phyloP scores from a whole-genome alignment of 2,797 vertebrate species.

The Echeneis naucrates region DNA sequence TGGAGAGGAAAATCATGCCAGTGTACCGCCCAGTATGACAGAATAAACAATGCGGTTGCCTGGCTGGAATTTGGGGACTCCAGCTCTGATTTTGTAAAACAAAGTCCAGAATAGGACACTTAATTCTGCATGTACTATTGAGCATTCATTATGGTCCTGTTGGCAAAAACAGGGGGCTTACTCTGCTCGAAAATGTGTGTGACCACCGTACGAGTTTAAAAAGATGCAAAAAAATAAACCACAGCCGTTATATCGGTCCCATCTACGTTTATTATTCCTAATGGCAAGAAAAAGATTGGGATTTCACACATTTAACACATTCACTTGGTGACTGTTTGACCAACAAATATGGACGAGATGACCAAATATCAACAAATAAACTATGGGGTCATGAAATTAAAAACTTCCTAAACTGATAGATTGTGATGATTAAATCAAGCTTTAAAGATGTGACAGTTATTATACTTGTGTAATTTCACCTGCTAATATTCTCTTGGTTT shows the following conservation, averaged over 20 bases:
- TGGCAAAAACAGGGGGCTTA: constrained; percentile 15
- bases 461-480: no score
- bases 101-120: background rate
- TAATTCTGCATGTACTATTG: constrained; percentile 5
- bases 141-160: constrained; percentile 18
- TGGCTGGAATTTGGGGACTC: background rate
- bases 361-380: constrained; percentile 14
- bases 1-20: constrained; percentile 8
- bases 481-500: no score
- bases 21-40: background rate
- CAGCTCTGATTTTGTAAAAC: background rate
- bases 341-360: constrained; percentile 13
- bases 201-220: background rate
- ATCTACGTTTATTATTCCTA: background rate
- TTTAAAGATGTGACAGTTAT: no score
- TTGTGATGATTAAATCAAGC: background rate
- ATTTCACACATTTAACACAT: background rate
- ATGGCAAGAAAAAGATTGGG: background rate
- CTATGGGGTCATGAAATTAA: background rate
- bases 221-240: background rate
- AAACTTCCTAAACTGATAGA: background rate
- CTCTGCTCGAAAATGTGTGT: constrained; percentile 21
- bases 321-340: background rate
- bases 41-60: background rate
- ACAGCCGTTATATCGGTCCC: background rate